Evolutionary conservation across 1,140 invertebrate genomes (phyloP).

Genomic region (Bradysia coprophila): DNA sequence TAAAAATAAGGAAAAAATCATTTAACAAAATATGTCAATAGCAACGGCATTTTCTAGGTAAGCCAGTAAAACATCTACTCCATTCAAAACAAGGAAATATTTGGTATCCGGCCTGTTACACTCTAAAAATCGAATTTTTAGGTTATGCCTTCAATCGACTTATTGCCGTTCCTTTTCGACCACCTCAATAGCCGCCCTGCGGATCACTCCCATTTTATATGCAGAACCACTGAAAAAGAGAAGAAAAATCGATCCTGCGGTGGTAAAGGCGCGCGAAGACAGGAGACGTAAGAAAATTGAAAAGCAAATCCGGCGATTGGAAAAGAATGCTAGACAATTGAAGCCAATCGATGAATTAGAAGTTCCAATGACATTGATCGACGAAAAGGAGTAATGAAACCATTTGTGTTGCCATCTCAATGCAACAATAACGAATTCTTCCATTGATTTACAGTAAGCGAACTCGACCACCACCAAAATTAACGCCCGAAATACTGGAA

Average conservation of each 20-base stretch:
- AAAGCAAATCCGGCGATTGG: conserved; percentile 58
- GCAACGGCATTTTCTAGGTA: neutral
- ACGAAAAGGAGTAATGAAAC: conserved; percentile 48
- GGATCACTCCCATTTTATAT: conserved; percentile 15
- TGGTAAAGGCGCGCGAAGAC: conserved; percentile 60
- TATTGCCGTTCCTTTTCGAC: neutral
- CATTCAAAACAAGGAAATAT: neutral
- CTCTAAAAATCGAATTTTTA: neutral
- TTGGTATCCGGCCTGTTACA: too few species aligned
- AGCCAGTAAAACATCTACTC: neutral
- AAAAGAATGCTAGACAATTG: conserved; percentile 53
- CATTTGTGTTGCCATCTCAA: neutral
- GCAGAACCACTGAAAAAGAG: conserved; percentile 79
- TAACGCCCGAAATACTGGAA: conserved; percentile 30
- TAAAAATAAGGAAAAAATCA: too few species aligned
- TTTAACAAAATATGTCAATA: neutral
- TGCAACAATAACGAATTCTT: neutral
- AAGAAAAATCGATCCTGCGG: conserved; percentile 60
- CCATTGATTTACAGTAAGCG: conserved; percentile 28
- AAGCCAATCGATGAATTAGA: conserved; percentile 72
- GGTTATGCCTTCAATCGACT: neutral
- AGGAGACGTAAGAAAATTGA: conserved; percentile 60
- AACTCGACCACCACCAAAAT: conserved; percentile 21
- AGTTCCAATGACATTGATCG: conserved; percentile 39
- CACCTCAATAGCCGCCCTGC: conserved; percentile 6